Conservation (phyloP, 2,888 invertebrate genomes). For the Craniophora ligustri region DNA sequence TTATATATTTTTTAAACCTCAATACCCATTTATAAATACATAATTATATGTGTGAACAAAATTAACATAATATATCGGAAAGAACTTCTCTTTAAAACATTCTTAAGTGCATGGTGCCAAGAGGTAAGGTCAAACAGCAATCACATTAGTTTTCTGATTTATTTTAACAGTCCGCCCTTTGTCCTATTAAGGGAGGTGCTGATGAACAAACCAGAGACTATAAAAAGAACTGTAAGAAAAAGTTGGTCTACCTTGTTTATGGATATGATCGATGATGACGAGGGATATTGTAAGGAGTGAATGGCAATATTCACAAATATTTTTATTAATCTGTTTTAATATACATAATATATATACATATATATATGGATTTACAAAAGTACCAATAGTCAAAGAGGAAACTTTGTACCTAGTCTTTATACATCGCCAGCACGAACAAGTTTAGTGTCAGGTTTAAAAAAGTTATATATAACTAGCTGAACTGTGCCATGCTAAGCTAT, state of each 20-base stretch:
- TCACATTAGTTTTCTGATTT: constrained; percentile 77
- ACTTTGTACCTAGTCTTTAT: too few species aligned
- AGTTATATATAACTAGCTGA: too few species aligned
- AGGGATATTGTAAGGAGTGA: neutral
- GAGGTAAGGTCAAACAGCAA: constrained; percentile 60
- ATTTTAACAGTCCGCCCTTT: constrained; percentile 72
- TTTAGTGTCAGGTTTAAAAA: too few species aligned
- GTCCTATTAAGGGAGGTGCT: constrained; percentile 66
- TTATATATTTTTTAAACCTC: too few species aligned
- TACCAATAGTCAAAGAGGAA: too few species aligned
- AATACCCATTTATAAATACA: neutral
- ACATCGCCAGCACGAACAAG: too few species aligned
- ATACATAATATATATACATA: too few species aligned
- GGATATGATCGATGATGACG: constrained; percentile 28
- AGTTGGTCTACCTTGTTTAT: constrained; percentile 16
- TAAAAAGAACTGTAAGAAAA: constrained; percentile 30
- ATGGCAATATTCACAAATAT: neutral
- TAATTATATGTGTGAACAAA: neutral
- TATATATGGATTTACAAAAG: too few species aligned
- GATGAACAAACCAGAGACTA: constrained; percentile 51
- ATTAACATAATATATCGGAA: constrained; percentile 20
- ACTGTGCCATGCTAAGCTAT: too few species aligned
- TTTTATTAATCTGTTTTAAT: too few species aligned
- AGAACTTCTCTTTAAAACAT: constrained; percentile 66
- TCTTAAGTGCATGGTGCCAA: constrained; percentile 65